Conservation (phyloP, 2,888 invertebrate genomes). For the Antitype chi region DNA sequence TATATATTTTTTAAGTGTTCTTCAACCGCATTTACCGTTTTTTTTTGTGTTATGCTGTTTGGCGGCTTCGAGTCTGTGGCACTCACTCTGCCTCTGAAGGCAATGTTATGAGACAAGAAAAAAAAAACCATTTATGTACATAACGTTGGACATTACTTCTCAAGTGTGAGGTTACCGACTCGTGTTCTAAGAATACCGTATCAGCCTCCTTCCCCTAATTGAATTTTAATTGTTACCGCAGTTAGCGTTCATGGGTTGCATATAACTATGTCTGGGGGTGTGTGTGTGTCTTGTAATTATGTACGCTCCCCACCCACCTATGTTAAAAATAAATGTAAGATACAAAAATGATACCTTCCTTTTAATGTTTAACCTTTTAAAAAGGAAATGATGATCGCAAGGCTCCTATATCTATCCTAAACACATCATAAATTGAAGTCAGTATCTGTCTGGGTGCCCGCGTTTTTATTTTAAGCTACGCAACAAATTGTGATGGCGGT, state of each 20-base stretch:
- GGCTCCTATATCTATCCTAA: not conserved
- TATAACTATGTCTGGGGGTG: constrained; percentile 32
- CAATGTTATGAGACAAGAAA: not conserved
- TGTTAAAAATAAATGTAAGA: not conserved
- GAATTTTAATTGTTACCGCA: constrained; percentile 58
- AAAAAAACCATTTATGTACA: not conserved
- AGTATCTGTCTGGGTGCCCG: not conserved
- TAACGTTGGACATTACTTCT: constrained; percentile 2
- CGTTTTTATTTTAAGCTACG: not conserved
- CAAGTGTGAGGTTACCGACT: constrained; percentile 3
- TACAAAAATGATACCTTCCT: not conserved
- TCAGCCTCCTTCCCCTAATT: constrained; percentile 47
- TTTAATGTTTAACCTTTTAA: too few species aligned
- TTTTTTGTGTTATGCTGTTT: not conserved
- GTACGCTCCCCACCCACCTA: not conserved
- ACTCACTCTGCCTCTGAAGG: not conserved
- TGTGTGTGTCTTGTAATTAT: constrained; percentile 15
- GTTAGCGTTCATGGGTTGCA: constrained; percentile 41
- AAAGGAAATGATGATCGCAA: not conserved
- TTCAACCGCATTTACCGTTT: too few species aligned
- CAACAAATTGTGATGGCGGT: not conserved
- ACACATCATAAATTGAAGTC: not conserved
- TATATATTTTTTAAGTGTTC: not conserved
- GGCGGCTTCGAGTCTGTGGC: not conserved
- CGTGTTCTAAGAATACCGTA: constrained; percentile 31